Percentiles rank a stretch among this genome's conserved stretches.
These are phyloP conservation scores for Oegoconia quadripuncta DNA, from an alignment of 2,888 invertebrate species.

Conservation along the genomic window DNA sequence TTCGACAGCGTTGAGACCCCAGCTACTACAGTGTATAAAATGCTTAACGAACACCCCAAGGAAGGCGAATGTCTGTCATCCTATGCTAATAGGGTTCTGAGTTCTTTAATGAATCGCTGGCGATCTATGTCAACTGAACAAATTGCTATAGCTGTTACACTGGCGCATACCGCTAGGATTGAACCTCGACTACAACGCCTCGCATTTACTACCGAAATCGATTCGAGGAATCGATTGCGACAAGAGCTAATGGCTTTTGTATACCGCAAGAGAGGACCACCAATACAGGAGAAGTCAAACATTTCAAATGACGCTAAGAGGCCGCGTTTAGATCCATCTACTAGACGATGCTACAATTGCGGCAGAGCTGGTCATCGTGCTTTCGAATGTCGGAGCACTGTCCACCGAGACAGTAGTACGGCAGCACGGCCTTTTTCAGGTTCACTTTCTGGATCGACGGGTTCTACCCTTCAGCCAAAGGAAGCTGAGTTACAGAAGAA, in stretches of 20 bases:
- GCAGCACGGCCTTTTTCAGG: no score
- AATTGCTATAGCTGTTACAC: constrained; percentile 8
- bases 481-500: neutral
- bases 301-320: no score
- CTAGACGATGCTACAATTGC: no score
- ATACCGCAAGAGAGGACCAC: neutral
- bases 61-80: constrained; percentile 7
- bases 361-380: no score
- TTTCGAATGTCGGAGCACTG: no score
- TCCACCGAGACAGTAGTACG: no score
- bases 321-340: neutral
- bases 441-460: no score
- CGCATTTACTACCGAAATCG: constrained; percentile 12
- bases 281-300: no score
- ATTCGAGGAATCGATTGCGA: constrained; percentile 8
- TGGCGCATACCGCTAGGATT: constrained; percentile 6
- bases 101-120: constrained; percentile 7
- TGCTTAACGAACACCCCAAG: constrained; percentile 2
- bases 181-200: constrained; percentile 10
- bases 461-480: no score
- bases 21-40: constrained; percentile 6
- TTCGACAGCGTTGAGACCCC: constrained; percentile 1
- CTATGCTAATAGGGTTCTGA: constrained; percentile 3
- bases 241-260: constrained; percentile 11
- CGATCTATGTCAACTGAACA: constrained; percentile 6